A percentile compares a stretch with the other conserved stretches of the same genome.
Evolutionary conservation across 2,888 invertebrate genomes (phyloP).

Genomic region (Boloria euphrosyne): DNA sequence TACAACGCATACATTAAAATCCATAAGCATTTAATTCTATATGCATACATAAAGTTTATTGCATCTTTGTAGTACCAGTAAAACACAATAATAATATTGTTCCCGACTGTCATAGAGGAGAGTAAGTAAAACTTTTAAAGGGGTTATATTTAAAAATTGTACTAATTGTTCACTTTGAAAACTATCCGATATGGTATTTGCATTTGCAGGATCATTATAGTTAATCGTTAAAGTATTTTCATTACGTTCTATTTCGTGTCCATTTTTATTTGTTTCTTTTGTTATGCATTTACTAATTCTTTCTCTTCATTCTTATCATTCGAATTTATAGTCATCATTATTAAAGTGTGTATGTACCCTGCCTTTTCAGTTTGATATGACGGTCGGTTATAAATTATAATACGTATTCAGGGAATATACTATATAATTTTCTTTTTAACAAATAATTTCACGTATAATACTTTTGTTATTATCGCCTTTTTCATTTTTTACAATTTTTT

Average conservation of each 20-base stretch:
- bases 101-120: too few relatives aligned
- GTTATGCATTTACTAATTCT: neutral
- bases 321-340: conserved; percentile 65
- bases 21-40: neutral
- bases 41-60: neutral
- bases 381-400: too few relatives aligned
- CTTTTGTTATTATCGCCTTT: too few relatives aligned
- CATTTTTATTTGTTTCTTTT: conserved; percentile 21
- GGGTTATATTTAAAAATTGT: conserved; percentile 56
- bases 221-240: neutral
- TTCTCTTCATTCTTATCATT: conserved; percentile 47
- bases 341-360: conserved; percentile 46
- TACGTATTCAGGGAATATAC: too few relatives aligned
- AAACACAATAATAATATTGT: too few relatives aligned
- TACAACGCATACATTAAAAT: conserved; percentile 5
- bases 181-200: conserved; percentile 18
- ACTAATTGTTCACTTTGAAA: conserved; percentile 33
- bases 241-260: conserved; percentile 22
- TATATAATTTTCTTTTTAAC: too few relatives aligned
- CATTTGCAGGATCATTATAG: neutral
- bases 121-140: conserved; percentile 39
- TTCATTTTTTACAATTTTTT: too few relatives aligned
- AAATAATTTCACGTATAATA: too few relatives aligned
- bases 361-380: too few relatives aligned
- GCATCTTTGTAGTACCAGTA: neutral